A percentile compares a stretch with the other conserved stretches of the same genome.
These are phyloP conservation scores for Neocrepidodera transversa DNA, from an alignment of 2,888 invertebrate species.

Conservation along the genomic window DNA sequence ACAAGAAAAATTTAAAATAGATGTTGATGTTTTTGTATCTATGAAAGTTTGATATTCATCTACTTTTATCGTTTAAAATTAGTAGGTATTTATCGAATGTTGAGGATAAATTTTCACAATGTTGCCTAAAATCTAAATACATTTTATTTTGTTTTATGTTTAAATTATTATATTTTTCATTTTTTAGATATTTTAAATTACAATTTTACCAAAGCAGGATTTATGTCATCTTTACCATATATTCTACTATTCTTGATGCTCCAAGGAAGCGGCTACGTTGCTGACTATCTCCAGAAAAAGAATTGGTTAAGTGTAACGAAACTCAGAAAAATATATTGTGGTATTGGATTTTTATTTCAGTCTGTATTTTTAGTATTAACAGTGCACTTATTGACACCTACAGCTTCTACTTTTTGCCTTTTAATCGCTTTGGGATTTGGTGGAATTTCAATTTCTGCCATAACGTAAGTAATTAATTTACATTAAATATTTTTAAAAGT, in stretches of 20 bases:
- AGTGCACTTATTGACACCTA: background rate
- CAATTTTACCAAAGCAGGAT: conserved; percentile 81
- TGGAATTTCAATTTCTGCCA: background rate
- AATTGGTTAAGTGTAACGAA: conserved; percentile 74
- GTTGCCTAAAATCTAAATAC: too few relatives aligned
- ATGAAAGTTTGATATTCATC: too few relatives aligned
- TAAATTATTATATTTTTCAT: too few relatives aligned
- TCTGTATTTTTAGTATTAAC: conserved; percentile 58
- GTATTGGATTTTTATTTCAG: conserved; percentile 68
- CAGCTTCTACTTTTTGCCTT: conserved; percentile 1
- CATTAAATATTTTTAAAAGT: too few relatives aligned
- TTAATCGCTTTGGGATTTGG: background rate
- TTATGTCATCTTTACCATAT: conserved; percentile 86
- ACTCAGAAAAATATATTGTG: conserved; percentile 72
- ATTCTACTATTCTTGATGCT: conserved; percentile 84
- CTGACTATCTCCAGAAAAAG: conserved; percentile 76
- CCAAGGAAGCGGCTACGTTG: conserved; percentile 80
- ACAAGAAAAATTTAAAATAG: too few relatives aligned
- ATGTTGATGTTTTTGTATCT: too few relatives aligned
- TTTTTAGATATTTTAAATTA: conserved; percentile 71
- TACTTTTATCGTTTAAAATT: too few relatives aligned
- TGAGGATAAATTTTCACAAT: too few relatives aligned
- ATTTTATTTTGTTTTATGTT: too few relatives aligned
- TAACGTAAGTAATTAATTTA: background rate
- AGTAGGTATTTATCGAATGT: too few relatives aligned